Evolutionary conservation across 2,888 invertebrate genomes (phyloP).

Genomic region (Microctonus brassicae): DNA sequence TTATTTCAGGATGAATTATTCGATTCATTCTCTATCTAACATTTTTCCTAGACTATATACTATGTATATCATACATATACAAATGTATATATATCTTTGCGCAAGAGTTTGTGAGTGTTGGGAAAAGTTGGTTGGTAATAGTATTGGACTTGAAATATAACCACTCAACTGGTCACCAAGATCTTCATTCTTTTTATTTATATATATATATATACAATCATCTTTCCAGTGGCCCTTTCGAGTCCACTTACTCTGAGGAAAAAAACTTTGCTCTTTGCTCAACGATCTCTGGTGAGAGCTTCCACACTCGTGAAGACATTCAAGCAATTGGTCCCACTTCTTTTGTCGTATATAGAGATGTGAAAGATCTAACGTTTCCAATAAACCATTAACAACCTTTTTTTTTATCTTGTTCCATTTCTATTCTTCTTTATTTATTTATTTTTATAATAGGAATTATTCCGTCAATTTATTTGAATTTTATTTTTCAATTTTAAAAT

Average conservation of each 20-base stretch:
- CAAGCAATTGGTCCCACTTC: neutral
- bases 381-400: neutral
- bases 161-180: slow-evolving; percentile 17
- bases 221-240: slow-evolving; percentile 35
- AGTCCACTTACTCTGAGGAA: slow-evolving; percentile 23
- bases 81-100: neutral
- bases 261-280: slow-evolving; percentile 46
- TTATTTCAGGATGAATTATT: neutral
- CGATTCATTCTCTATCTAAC: neutral
- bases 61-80: too few relatives aligned
- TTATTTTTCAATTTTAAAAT: neutral
- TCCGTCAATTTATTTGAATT: neutral
- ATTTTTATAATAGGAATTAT: neutral
- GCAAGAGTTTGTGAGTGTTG: too few relatives aligned
- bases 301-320: slow-evolving; percentile 20
- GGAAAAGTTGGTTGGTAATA: slow-evolving; percentile 12
- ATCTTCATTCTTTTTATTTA: slow-evolving; percentile 35
- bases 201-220: neutral
- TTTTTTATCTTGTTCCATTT: neutral
- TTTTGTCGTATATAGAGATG: neutral
- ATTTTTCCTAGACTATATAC: neutral
- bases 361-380: neutral
- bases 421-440: neutral
- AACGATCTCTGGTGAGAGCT: slow-evolving; percentile 29
- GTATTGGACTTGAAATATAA: slow-evolving; percentile 10